A percentile compares a stretch with the other conserved stretches of the same genome.
phyloP scores from a whole-genome alignment of 2,113 vertebrate genomes.

The Sylvia atricapilla region DNA sequence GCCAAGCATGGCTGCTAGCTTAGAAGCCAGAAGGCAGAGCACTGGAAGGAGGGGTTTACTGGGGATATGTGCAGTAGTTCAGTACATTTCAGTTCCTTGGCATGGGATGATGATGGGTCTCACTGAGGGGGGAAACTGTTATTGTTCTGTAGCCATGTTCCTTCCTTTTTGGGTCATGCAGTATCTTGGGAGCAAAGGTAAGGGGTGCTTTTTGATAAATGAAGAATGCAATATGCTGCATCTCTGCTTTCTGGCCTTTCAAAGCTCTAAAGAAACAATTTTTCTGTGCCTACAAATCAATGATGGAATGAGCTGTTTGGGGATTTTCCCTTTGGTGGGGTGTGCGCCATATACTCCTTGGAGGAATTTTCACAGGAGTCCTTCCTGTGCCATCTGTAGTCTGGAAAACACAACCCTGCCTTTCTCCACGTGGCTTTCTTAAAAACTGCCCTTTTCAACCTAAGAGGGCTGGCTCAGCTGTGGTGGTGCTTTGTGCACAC shows the following conservation, averaged over 20 bases:
- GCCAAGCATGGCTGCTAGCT: background rate
- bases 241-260: background rate
- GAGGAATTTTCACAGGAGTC: background rate
- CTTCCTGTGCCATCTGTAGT: background rate
- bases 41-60: background rate
- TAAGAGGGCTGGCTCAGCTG: background rate
- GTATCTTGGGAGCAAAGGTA: background rate
- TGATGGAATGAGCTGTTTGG: background rate
- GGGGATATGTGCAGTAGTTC: background rate
- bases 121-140: background rate
- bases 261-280: background rate
- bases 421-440: accelerated
- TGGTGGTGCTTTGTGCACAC: accelerated
- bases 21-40: background rate
- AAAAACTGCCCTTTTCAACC: background rate
- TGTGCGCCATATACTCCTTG: accelerated
- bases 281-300: background rate
- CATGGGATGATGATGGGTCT: accelerated
- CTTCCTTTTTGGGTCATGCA: background rate
- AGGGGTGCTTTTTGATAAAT: background rate
- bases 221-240: background rate
- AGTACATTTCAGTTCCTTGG: background rate
- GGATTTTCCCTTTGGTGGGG: background rate
- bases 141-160: accelerated
- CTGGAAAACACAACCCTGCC: background rate